These are phyloP conservation scores for Desmodus rotundus DNA, from an alignment of 2,113 vertebrate genomes.

Conservation along the genomic window DNA sequence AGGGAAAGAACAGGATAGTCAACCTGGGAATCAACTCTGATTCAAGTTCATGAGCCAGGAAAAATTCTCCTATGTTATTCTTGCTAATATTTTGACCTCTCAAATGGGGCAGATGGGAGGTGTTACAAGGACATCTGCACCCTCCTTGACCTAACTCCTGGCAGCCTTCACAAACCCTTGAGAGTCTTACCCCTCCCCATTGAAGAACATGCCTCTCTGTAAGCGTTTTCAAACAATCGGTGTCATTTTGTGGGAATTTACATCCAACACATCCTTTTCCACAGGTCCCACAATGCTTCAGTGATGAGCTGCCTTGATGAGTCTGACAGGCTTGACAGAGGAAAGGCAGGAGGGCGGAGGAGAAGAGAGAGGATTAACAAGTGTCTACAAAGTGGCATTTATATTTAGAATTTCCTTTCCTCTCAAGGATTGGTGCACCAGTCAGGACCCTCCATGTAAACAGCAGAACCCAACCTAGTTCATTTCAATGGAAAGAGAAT, in stretches of 20 bases:
- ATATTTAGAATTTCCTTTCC: conserved; percentile 35
- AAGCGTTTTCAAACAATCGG: not conserved
- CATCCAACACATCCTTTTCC: conserved; percentile 7
- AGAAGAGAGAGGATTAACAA: conserved; percentile 13
- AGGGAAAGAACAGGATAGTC: not conserved
- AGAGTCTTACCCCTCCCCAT: not conserved
- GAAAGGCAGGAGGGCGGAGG: conserved; percentile 36
- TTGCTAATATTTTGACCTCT: not conserved
- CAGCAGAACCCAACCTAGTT: not conserved
- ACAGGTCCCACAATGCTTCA: not conserved
- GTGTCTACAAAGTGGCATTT: conserved; percentile 34
- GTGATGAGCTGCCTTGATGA: not conserved
- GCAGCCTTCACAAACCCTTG: not conserved
- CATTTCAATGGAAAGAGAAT: not conserved
- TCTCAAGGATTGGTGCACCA: not conserved
- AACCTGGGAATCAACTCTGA: not conserved
- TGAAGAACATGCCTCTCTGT: not conserved
- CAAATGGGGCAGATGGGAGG: not conserved
- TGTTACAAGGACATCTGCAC: not conserved
- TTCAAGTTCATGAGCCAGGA: not conserved
- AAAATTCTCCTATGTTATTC: not conserved
- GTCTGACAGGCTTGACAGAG: conserved; percentile 25
- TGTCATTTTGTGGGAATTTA: not conserved
- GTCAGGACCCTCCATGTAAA: not conserved
- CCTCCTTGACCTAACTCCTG: not conserved